Evolutionary conservation across 2,888 invertebrate species (phyloP).

Genomic region (Phalangium opilio): DNA sequence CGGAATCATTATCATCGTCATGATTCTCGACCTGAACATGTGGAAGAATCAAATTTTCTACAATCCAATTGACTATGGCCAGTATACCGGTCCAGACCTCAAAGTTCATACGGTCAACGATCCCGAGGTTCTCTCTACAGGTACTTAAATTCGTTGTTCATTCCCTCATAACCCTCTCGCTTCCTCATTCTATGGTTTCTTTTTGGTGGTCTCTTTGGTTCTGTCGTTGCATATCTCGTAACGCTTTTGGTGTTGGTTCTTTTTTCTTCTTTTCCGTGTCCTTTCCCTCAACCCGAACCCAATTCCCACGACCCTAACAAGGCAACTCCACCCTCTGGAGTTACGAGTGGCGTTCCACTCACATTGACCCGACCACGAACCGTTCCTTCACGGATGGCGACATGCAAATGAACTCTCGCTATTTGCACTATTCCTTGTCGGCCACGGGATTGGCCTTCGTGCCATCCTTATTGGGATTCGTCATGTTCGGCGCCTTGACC

Average conservation of each 20-base stretch:
- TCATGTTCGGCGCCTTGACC: slow-evolving; percentile 28
- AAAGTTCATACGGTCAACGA: slow-evolving; percentile 30
- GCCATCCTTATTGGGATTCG: slow-evolving; percentile 26
- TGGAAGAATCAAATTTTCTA: slow-evolving; percentile 41
- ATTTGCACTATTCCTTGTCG: slow-evolving; percentile 29
- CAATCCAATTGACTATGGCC: slow-evolving; percentile 35
- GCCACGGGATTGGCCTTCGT: slow-evolving; percentile 36
- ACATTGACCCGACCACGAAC: slow-evolving; percentile 31
- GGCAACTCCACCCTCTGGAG: slow-evolving; percentile 29
- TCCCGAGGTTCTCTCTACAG: slow-evolving; percentile 22
- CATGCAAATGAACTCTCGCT: slow-evolving; percentile 36
- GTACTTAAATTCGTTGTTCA: slow-evolving; percentile 5
- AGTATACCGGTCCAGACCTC: slow-evolving; percentile 34
- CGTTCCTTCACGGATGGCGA: slow-evolving; percentile 30
- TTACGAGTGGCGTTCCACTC: slow-evolving; percentile 29
- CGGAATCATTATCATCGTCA: slow-evolving; percentile 37
- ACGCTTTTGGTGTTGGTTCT: too few species aligned
- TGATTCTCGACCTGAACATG: slow-evolving; percentile 39
- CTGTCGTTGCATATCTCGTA: too few species aligned
- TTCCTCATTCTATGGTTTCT: too few species aligned
- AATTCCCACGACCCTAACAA: not conserved
- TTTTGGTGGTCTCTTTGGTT: too few species aligned
- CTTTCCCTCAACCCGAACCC: too few species aligned
- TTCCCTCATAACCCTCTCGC: too few species aligned
- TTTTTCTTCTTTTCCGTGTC: too few species aligned